Percentiles rank a stretch among this genome's conserved stretches.
These are phyloP conservation scores for Capitulum mitella DNA, from an alignment of 2,888 invertebrate genomes.

Conservation along the genomic window DNA sequence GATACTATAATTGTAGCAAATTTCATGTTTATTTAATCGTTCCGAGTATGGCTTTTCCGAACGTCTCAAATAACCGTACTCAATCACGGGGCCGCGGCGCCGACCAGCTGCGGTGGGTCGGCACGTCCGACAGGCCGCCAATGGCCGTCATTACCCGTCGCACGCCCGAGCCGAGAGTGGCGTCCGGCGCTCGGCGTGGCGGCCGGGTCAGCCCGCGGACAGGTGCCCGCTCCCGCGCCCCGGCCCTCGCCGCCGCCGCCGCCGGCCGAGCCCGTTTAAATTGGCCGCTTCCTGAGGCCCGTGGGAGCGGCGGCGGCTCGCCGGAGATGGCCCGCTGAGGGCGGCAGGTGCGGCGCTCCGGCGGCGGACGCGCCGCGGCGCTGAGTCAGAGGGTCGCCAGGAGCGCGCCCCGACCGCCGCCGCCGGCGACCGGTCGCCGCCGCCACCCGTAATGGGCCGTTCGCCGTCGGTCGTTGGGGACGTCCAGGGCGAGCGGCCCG, in stretches of 20 bases:
- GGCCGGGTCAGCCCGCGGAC: background rate
- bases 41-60: too few relatives aligned
- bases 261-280: background rate
- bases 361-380: background rate
- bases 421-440: too few relatives aligned
- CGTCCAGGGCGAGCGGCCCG: background rate
- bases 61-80: too few relatives aligned
- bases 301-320: conserved; percentile 13
- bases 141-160: too few relatives aligned
- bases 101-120: too few relatives aligned
- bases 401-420: background rate
- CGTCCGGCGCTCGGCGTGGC: background rate
- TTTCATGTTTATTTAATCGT: too few relatives aligned
- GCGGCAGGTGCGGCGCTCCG: background rate
- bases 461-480: too few relatives aligned
- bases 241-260: background rate
- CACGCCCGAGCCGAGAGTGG: too few relatives aligned
- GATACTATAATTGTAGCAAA: too few relatives aligned
- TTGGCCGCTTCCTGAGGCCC: conserved; percentile 2
- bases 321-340: background rate
- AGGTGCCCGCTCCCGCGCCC: background rate
- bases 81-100: too few relatives aligned
- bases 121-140: too few relatives aligned
- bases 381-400: background rate
- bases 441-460: too few relatives aligned